Evolutionary conservation across 2,797 vertebrate genomes (phyloP).

Genomic region (Australoheros facetus): DNA sequence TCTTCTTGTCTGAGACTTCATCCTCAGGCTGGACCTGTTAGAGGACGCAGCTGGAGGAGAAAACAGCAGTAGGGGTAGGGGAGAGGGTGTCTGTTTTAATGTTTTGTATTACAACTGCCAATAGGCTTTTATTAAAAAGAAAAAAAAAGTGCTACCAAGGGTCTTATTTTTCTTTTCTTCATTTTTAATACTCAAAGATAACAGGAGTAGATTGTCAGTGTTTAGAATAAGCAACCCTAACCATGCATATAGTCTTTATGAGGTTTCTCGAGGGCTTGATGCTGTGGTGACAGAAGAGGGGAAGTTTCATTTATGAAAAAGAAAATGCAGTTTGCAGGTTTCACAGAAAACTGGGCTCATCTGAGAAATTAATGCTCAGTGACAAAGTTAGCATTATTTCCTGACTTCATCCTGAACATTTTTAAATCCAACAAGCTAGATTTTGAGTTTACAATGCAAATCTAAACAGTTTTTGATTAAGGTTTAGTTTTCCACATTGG

Average conservation of each 20-base stretch:
- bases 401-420: background rate
- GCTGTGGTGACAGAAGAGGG: background rate
- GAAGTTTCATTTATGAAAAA: background rate
- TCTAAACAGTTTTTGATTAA: no score
- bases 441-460: no score
- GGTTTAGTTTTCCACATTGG: no score
- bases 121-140: no score
- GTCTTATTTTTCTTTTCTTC: no score
- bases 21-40: conserved; percentile 4
- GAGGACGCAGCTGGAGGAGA: background rate
- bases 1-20: conserved; percentile 9
- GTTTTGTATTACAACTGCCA: background rate
- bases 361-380: background rate
- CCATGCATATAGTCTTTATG: fast-evolving
- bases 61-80: background rate
- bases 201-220: background rate
- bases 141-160: no score
- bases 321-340: background rate
- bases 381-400: background rate
- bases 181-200: background rate
- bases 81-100: background rate
- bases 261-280: background rate
- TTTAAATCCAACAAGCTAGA: fast-evolving
- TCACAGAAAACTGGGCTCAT: background rate
- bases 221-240: background rate